These are phyloP conservation scores for Dugesia japonica DNA, from an alignment of 2,888 invertebrate species.

Conservation along the genomic window DNA sequence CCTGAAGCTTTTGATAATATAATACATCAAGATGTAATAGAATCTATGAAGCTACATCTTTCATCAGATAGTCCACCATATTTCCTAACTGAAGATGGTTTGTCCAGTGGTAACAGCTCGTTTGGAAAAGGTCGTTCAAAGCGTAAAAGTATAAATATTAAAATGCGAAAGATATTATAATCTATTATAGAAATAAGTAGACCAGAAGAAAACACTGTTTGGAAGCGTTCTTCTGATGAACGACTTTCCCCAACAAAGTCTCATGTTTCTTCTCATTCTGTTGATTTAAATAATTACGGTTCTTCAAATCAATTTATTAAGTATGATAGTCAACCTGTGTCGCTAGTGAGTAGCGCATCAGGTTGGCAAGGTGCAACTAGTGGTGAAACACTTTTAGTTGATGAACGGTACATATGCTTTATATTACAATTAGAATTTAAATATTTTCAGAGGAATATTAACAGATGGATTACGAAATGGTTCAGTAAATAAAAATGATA, in stretches of 20 bases:
- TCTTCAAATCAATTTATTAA: not conserved
- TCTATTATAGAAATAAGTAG: not conserved
- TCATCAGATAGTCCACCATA: slow-evolving; percentile 20
- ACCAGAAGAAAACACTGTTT: not conserved
- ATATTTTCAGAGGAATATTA: not conserved
- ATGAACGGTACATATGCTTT: not conserved
- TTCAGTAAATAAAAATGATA: not conserved
- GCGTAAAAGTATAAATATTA: not conserved
- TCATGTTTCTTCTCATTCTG: not conserved
- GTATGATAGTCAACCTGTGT: slow-evolving; percentile 1
- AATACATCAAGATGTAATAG: not conserved
- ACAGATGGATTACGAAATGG: not conserved
- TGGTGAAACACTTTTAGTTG: slow-evolving; percentile 6
- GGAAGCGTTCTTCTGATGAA: not conserved
- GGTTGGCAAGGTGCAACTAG: slow-evolving; percentile 1
- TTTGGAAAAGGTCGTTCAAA: not conserved
- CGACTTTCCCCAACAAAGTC: not conserved
- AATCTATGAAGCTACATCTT: not conserved
- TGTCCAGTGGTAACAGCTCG: not conserved
- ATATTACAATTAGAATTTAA: no score
- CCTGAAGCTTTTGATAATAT: not conserved
- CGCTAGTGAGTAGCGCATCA: not conserved
- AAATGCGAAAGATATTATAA: not conserved
- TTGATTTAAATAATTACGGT: not conserved
- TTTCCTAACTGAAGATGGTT: not conserved